Evolutionary conservation across 2,888 invertebrate species (phyloP).

Genomic region (Lacanobia wlatinum): DNA sequence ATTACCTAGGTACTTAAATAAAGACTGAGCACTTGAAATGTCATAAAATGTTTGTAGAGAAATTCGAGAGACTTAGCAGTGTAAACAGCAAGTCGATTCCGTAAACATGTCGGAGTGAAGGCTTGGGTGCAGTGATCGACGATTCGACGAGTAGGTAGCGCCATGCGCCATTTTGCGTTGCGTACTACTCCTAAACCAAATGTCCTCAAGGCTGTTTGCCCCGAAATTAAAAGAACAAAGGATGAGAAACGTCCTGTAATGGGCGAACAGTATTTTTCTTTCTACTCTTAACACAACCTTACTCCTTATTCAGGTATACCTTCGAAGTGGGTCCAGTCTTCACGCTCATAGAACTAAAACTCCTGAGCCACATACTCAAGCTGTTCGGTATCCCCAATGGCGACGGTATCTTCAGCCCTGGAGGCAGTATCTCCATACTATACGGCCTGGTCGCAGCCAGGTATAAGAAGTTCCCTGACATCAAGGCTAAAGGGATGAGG

Average conservation of each 20-base stretch:
- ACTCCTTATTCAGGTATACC: constrained; percentile 91
- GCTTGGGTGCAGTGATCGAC: too few relatives aligned
- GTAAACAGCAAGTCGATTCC: too few relatives aligned
- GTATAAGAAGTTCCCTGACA: constrained; percentile 92
- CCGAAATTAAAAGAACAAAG: not conserved
- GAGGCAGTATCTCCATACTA: constrained; percentile 95
- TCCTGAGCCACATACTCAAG: constrained; percentile 91
- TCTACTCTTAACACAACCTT: not conserved
- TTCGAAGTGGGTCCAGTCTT: constrained; percentile 96
- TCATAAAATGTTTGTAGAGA: not conserved
- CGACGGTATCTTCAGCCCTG: constrained; percentile 95
- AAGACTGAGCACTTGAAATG: not conserved
- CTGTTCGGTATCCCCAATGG: constrained; percentile 92
- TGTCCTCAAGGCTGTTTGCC: not conserved
- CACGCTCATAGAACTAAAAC: constrained; percentile 93
- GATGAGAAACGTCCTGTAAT: not conserved
- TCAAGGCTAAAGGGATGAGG: constrained; percentile 93
- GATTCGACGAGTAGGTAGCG: too few relatives aligned
- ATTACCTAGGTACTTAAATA: not conserved
- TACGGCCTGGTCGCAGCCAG: constrained; percentile 94
- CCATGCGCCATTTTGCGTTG: too few relatives aligned
- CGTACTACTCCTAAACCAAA: not conserved
- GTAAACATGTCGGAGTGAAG: too few relatives aligned
- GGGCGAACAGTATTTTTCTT: not conserved
- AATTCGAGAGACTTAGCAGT: too few relatives aligned